A percentile compares a stretch with the other conserved stretches of the same genome.
Conservation (phyloP, 2,113 vertebrate species). For the Anhinga rufa region DNA sequence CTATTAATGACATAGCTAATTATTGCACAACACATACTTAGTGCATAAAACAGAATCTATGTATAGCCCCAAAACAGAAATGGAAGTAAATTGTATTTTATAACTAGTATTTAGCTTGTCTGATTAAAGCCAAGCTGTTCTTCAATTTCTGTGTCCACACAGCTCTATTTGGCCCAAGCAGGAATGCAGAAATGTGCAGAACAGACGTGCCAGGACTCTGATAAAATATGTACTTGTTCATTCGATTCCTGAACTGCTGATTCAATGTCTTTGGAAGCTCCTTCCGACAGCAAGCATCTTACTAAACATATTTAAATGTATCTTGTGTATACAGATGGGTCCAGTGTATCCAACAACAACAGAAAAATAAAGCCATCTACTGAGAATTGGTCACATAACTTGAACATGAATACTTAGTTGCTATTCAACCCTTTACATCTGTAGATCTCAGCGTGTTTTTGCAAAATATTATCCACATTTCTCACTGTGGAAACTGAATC, state of each 20-base stretch:
- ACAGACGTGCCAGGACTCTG: background rate
- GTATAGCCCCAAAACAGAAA: background rate
- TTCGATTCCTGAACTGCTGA: background rate
- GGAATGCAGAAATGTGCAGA: background rate
- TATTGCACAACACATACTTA: background rate
- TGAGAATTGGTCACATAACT: background rate
- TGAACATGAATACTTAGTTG: background rate
- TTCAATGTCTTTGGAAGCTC: background rate
- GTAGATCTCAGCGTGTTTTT: background rate
- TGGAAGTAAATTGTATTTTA: background rate
- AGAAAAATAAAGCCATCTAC: constrained; percentile 6
- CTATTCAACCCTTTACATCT: background rate
- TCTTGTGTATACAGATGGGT: background rate
- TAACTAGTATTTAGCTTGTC: background rate
- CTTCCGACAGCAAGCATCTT: background rate
- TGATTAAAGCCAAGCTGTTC: background rate
- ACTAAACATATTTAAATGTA: background rate
- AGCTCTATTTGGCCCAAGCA: background rate
- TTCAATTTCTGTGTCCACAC: background rate
- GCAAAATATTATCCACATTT: background rate
- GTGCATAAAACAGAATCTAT: background rate
- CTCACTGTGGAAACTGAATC: background rate
- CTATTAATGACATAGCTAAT: background rate
- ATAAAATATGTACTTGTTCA: background rate
- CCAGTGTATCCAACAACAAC: background rate